These are phyloP conservation scores for Perdix hodgsoniae DNA, from an alignment of 2,797 vertebrate species.

Conservation along the genomic window DNA sequence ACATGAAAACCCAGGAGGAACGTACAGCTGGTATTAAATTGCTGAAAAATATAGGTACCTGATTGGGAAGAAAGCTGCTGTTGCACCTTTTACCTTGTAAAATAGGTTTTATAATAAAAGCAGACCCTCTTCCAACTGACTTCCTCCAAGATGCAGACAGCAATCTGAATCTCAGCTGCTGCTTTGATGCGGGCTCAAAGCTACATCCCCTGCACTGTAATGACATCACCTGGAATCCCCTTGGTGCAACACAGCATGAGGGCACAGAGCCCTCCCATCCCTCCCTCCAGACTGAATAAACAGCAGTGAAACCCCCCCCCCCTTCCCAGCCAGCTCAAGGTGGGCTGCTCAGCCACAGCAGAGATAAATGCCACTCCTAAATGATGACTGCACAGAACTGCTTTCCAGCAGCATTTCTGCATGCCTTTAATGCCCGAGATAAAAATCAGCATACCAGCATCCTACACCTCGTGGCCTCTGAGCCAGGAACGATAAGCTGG, in stretches of 20 bases:
- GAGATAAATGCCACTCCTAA: background rate
- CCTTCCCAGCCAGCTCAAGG: background rate
- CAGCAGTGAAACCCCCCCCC: background rate
- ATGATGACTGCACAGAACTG: background rate
- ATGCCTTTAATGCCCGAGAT: slow-evolving; percentile 50
- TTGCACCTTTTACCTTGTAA: background rate
- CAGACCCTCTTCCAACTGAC: background rate
- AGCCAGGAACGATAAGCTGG: slow-evolving; percentile 63
- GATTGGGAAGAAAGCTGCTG: background rate
- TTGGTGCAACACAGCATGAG: background rate
- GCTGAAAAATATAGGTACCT: background rate
- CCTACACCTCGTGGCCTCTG: slow-evolving; percentile 12
- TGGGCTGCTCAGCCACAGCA: background rate
- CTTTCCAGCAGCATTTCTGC: slow-evolving; percentile 6
- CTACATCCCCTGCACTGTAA: background rate
- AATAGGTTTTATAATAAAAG: background rate
- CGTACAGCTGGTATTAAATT: background rate
- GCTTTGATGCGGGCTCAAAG: rapidly evolving
- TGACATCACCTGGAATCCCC: background rate
- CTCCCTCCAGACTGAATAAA: background rate
- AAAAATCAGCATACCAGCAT: slow-evolving; percentile 55
- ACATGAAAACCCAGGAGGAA: slow-evolving; percentile 11
- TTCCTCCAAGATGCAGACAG: background rate
- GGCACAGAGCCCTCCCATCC: background rate
- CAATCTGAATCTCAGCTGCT: background rate